Evolutionary conservation across 2,113 vertebrate species (phyloP).

Genomic region (Saguinus midas): DNA sequence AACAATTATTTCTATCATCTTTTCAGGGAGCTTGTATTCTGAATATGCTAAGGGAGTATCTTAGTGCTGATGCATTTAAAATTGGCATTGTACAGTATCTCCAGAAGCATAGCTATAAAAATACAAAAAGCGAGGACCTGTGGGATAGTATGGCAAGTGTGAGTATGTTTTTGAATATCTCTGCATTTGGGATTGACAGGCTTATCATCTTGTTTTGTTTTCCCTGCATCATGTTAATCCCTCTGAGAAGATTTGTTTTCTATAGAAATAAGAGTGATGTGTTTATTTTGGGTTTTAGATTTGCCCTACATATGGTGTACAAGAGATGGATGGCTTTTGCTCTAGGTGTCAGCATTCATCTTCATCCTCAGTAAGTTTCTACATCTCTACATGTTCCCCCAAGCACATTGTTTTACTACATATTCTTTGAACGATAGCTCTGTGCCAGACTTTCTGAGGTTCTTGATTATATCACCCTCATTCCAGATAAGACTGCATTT

Average conservation of each 20-base stretch:
- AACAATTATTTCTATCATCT: background rate
- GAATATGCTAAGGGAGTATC: slow-evolving; percentile 92
- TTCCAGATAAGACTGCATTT: background rate
- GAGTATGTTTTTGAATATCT: slow-evolving; percentile 74
- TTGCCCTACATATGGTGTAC: slow-evolving; percentile 82
- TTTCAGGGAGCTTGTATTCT: slow-evolving; percentile 93
- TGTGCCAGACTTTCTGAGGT: background rate
- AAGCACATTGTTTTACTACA: background rate
- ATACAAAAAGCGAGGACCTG: slow-evolving; percentile 90
- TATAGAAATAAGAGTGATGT: background rate
- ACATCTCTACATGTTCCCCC: fast-evolving
- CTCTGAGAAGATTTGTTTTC: background rate
- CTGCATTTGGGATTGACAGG: background rate
- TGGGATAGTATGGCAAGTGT: slow-evolving; percentile 92
- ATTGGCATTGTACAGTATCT: slow-evolving; percentile 90
- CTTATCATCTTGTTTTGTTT: background rate
- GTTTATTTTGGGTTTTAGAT: slow-evolving; percentile 80
- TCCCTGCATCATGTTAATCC: background rate
- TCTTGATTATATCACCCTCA: background rate
- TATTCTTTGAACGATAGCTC: background rate
- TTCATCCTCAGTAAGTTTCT: slow-evolving; percentile 82
- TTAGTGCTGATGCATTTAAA: slow-evolving; percentile 89
- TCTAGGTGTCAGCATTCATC: slow-evolving; percentile 71
- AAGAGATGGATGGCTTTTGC: slow-evolving; percentile 86
- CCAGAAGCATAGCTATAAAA: slow-evolving; percentile 90